Evolutionary conservation across 1,140 invertebrate genomes (phyloP).

Genomic region (Caerostris extrusa): DNA sequence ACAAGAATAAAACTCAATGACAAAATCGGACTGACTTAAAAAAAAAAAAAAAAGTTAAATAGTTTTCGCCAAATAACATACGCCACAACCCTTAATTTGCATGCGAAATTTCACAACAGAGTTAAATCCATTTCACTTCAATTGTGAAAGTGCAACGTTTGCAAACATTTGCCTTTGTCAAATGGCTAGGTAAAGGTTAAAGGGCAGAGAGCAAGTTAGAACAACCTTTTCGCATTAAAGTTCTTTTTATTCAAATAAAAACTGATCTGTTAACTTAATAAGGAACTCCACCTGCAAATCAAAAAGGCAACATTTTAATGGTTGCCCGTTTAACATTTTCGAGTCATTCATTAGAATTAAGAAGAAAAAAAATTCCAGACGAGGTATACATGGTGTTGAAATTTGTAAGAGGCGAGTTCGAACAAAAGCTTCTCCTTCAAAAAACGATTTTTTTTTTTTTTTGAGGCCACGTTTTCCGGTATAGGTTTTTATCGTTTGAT

Average conservation of each 20-base stretch:
- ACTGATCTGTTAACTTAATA: background rate
- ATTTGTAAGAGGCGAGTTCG: background rate
- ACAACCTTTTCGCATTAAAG: constrained; percentile 1
- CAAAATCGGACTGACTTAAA: background rate
- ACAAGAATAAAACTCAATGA: background rate
- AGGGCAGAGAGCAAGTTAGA: background rate
- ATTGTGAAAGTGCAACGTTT: background rate
- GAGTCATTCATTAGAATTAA: constrained; percentile 25
- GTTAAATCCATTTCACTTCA: background rate
- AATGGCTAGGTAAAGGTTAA: background rate
- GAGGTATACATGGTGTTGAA: constrained; percentile 3
- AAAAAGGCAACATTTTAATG: background rate
- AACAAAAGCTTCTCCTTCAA: constrained; percentile 25
- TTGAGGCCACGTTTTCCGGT: background rate
- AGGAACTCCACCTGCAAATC: background rate
- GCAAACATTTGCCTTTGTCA: constrained; percentile 15
- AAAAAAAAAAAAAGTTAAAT: background rate
- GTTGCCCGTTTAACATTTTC: background rate
- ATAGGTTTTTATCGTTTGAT: constrained; percentile 2
- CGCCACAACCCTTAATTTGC: background rate
- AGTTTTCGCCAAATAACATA: background rate
- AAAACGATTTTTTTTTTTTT: background rate
- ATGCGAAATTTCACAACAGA: background rate
- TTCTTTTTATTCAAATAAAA: background rate
- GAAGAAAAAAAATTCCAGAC: background rate